Evolutionary conservation across 2,113 vertebrate species (phyloP).

Genomic region (Tachycineta bicolor): DNA sequence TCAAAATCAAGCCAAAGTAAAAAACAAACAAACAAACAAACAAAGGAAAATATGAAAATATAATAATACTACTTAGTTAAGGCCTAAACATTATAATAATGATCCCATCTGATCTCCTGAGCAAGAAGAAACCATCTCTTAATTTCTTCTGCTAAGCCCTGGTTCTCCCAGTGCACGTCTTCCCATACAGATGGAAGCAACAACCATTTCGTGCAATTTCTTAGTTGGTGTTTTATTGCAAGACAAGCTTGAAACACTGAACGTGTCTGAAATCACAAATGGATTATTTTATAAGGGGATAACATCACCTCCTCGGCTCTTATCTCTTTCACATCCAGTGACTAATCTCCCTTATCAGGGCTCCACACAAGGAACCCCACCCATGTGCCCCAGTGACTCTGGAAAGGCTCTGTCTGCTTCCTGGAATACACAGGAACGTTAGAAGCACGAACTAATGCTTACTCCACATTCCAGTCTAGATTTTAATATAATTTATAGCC

Average conservation of each 20-base stretch:
- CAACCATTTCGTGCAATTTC: neutral
- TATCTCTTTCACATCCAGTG: conserved; percentile 40
- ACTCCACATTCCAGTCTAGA: neutral
- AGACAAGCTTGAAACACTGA: neutral
- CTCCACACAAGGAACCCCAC: conserved; percentile 43
- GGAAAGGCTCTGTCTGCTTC: conserved; percentile 5
- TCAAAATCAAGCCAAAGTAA: neutral
- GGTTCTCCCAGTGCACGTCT: neutral
- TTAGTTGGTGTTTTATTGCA: neutral
- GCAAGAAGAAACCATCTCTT: neutral
- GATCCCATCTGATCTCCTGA: neutral
- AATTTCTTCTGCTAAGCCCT: neutral
- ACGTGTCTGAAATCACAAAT: neutral
- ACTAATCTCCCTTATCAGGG: conserved; percentile 43
- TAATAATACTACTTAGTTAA: neutral
- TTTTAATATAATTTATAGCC: neutral
- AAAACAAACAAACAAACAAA: neutral
- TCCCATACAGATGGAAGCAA: neutral
- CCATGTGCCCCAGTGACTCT: neutral
- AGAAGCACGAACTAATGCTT: neutral
- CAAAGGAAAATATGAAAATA: neutral
- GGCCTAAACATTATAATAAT: neutral
- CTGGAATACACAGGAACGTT: neutral
- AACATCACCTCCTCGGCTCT: conserved; percentile 43
- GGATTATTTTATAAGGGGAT: conserved; percentile 17